Base-by-base conservation (phyloP, 2,113 vertebrate species). In the Oncorhynchus gorbuscha region DNA sequence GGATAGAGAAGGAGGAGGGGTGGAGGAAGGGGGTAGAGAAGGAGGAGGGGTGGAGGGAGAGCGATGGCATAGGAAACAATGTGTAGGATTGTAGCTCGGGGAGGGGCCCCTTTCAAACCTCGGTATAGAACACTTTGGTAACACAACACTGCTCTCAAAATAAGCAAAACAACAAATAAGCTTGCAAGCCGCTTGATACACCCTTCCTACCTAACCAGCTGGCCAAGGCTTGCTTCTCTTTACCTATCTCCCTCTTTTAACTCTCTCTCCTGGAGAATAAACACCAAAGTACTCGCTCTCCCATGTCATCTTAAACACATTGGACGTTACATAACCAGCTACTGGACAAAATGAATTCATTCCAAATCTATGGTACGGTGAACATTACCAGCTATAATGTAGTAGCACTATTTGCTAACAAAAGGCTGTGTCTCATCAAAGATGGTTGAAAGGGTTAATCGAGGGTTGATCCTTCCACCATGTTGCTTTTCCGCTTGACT, bases 11-110 rank as follows among this genome's bases (percentile, higher is more conserved):
- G 7, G 20, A 24, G 55, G 65, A 66, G 30, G 18, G 22, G 24
- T 61, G 18, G 48, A 49, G 48, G 26, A 26, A 26, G 26, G 26
- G 26, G 26, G 26, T 28, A 71, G 58, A 59, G 71, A 71, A 76
- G 61, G 35, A 39, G 35, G 7, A 28, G 18, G 26, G 14, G 13
- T 4, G 12, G 39, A 76, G 74, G 59, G 70, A 83, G 6, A 72
- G 49, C 51, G 71, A 71, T 75, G 58, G 45, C 35, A 35, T 1
- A 32, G n/a, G 22, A 73, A 91, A 93, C 92, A 93, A 94, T 90
- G 90, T 79, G 72, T 68, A 77, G 86, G 89, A 93, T 93, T 94
- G 92, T 94, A 76, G 70, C 78, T 59, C 73, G 39, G 22, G 13
- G 62, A 9, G 62, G 16, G 71, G 18, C 55, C 61, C 65, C 73